Conservation (phyloP, 2,797 vertebrate genomes). For the Melanotaenia nigrans region DNA sequence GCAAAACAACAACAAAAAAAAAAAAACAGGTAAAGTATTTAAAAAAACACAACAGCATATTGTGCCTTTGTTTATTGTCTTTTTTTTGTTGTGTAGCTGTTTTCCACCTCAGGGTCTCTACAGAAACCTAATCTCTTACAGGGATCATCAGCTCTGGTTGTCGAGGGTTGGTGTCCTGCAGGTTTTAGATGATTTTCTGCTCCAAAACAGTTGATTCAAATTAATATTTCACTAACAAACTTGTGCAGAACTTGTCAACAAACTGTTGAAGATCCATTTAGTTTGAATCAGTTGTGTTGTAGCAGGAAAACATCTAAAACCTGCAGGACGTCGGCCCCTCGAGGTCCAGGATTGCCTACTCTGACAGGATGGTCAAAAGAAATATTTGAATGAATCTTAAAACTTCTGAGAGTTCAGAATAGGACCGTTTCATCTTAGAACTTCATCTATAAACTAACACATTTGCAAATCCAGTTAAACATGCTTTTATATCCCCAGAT, state of each 20-base stretch:
- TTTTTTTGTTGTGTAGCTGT: neutral
- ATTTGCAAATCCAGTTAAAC: neutral
- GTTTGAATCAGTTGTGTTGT: neutral
- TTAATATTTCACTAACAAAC: no score
- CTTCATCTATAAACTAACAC: neutral
- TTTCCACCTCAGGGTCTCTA: neutral
- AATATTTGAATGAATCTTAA: neutral
- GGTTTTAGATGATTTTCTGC: no score
- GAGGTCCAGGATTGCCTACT: neutral
- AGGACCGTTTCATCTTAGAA: conserved; percentile 2
- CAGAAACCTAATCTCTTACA: neutral
- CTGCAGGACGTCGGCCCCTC: neutral
- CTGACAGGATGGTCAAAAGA: neutral
- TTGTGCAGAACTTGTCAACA: no score
- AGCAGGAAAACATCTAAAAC: neutral
- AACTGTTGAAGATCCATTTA: no score
- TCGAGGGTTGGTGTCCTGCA: neutral
- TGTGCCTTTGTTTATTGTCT: no score
- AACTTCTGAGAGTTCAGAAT: conserved; percentile 4
- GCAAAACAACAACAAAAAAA: neutral
- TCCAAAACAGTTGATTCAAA: no score
- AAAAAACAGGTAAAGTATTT: no score
- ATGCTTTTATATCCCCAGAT: conserved; percentile 20
- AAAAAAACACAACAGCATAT: no score
- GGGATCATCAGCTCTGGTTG: neutral